Evolutionary conservation across 2,113 vertebrate species (phyloP).

Genomic region (Hucho hucho): DNA sequence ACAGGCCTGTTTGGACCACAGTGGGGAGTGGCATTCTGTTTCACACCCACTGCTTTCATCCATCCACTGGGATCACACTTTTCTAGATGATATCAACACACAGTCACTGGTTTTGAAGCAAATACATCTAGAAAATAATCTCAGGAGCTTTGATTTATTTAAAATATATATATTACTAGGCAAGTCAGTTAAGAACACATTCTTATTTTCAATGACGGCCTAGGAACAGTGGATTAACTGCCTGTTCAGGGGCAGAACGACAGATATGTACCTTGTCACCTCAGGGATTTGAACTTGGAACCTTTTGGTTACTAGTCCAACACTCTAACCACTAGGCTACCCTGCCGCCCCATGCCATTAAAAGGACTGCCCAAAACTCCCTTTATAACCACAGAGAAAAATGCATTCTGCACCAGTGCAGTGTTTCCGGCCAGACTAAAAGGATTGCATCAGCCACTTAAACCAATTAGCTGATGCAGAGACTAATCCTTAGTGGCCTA

Average conservation of each 20-base stretch:
- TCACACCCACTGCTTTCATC: not conserved
- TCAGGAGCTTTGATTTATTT: not conserved
- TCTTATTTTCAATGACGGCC: no score
- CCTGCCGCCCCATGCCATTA: not conserved
- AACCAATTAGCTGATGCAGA: slow-evolving; percentile 63
- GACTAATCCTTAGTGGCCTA: slow-evolving; percentile 63
- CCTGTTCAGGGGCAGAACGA: no score
- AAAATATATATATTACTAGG: no score
- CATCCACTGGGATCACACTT: not conserved
- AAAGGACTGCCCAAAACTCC: not conserved
- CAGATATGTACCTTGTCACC: no score
- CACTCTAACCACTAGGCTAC: no score
- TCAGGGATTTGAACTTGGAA: no score
- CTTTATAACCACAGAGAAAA: slow-evolving; percentile 8
- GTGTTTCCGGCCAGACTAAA: slow-evolving; percentile 39
- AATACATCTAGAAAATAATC: not conserved
- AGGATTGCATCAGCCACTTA: slow-evolving; percentile 54
- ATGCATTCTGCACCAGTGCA: slow-evolving; percentile 19
- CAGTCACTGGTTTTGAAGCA: not conserved
- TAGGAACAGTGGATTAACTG: no score
- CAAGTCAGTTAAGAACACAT: no score
- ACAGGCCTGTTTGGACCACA: slow-evolving; percentile 6
- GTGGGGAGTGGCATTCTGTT: not conserved
- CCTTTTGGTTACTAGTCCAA: no score
- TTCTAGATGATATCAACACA: not conserved